These are phyloP conservation scores for Jaculus jaculus DNA, from an alignment of 2,113 vertebrate species.

Conservation along the genomic window DNA sequence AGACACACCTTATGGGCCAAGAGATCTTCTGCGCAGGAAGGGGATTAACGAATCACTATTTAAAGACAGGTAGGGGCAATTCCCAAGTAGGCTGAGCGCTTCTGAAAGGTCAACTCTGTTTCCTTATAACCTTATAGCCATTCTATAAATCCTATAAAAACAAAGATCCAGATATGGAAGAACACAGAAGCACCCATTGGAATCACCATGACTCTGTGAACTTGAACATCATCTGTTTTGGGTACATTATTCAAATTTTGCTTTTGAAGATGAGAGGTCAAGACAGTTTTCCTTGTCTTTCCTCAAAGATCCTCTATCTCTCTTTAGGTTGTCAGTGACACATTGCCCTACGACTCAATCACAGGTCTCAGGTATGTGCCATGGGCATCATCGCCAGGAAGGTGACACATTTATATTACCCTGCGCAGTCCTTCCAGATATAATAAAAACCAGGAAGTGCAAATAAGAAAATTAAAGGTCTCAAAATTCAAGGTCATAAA, in stretches of 20 bases:
- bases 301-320: not conserved
- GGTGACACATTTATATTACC: not conserved
- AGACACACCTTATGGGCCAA: conserved; percentile 83
- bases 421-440: not conserved
- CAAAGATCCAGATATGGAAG: not conserved
- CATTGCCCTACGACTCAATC: not conserved
- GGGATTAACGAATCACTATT: conserved; percentile 18
- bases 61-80: conserved; percentile 76
- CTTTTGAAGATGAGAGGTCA: not conserved
- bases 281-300: not conserved
- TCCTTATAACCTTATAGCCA: not conserved
- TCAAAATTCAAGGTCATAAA: conserved; percentile 50
- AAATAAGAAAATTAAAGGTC: conserved; percentile 34
- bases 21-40: conserved; percentile 84
- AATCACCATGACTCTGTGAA: not conserved
- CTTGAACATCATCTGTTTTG: not conserved
- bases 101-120: not conserved
- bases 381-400: not conserved
- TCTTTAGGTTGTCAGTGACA: not conserved
- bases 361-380: not conserved
- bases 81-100: not conserved
- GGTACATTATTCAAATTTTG: not conserved
- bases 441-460: not conserved
- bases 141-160: not conserved
- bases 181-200: too few relatives aligned